Evolutionary conservation across 1,140 invertebrate species (phyloP).

Genomic region (Drosophila busckii): DNA sequence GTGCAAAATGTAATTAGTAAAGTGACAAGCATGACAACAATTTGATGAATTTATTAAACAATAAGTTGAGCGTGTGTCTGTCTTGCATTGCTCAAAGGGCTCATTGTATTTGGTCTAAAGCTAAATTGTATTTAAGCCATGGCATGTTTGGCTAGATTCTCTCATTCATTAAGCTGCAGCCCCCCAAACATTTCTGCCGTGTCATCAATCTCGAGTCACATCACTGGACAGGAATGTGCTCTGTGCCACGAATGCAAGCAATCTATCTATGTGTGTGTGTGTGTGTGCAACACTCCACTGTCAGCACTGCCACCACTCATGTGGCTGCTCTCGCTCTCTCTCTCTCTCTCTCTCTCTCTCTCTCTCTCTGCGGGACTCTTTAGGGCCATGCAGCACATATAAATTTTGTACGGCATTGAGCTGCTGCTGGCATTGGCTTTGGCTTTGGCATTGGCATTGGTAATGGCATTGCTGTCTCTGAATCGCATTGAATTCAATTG

Average conservation of each 20-base stretch:
- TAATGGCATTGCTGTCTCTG: conserved; percentile 12
- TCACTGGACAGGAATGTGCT: neutral
- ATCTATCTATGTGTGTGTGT: too few species aligned
- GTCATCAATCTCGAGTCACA: conserved; percentile 17
- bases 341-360: neutral
- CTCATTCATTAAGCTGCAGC: too few species aligned
- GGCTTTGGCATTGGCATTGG: conserved; percentile 1
- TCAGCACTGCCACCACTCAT: too few species aligned
- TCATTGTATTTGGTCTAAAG: too few species aligned
- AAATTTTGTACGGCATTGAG: conserved; percentile 12
- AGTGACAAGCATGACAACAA: too few species aligned
- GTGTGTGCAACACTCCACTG: too few species aligned
- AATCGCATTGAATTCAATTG: conserved; percentile 70
- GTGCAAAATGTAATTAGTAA: too few species aligned
- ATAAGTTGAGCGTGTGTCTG: too few species aligned
- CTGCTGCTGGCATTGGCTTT: conserved; percentile 5
- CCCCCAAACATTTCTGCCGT: conserved; percentile 12
- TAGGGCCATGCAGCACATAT: conserved; percentile 2
- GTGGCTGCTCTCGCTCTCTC: neutral
- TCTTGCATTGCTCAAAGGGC: too few species aligned
- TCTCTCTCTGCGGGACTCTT: neutral
- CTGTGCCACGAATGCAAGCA: neutral
- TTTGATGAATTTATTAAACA: too few species aligned
- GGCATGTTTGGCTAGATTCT: too few species aligned
- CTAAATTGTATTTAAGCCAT: too few species aligned